Conservation (phyloP, 2,888 invertebrate species). For the Globia sparganii region DNA sequence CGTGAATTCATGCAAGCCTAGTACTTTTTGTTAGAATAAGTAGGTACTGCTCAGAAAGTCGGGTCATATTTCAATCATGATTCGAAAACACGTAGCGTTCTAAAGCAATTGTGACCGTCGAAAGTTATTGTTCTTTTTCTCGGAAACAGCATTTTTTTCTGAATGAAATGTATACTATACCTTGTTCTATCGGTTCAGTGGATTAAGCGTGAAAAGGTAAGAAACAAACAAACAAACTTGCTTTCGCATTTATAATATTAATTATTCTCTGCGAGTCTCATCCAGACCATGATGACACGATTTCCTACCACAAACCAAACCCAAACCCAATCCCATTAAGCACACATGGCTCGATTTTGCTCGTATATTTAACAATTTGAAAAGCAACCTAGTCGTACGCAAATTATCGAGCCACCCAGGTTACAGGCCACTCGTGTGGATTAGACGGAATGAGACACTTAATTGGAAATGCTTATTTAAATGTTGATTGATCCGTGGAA, state of each 20-base stretch:
- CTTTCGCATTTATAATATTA: not conserved
- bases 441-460: slow-evolving; percentile 20
- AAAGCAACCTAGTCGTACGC: slow-evolving; percentile 7
- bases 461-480: slow-evolving; percentile 30
- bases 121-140: not conserved
- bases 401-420: slow-evolving; percentile 36
- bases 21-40: too few relatives aligned
- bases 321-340: not conserved
- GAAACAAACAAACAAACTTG: not conserved
- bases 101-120: too few relatives aligned
- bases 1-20: too few relatives aligned
- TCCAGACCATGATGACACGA: not conserved
- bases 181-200: not conserved
- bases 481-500: slow-evolving; percentile 20
- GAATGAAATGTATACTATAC: not conserved
- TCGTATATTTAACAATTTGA: slow-evolving; percentile 31
- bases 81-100: not conserved
- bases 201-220: not conserved
- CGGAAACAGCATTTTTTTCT: not conserved
- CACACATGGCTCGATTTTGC: not conserved
- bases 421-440: slow-evolving; percentile 28
- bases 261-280: not conserved
- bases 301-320: not conserved
- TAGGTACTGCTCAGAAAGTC: too few relatives aligned
- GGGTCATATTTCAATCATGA: not conserved